Percentiles rank a stretch among this genome's conserved stretches.
phyloP scores from a whole-genome alignment of 2,113 vertebrate species.

The Tachysurus vachellii region DNA sequence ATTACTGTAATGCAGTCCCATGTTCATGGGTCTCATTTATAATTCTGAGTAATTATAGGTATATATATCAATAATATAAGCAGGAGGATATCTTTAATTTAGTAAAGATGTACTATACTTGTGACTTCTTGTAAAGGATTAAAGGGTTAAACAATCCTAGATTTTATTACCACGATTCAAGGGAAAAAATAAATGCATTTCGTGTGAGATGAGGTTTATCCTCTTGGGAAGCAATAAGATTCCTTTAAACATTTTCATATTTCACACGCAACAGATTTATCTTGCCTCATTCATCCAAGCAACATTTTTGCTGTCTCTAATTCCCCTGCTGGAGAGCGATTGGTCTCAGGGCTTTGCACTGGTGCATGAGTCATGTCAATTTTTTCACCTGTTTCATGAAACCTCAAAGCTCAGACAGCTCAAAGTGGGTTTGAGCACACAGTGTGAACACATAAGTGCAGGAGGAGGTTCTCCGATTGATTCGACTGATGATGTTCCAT shows the following conservation, averaged over 20 bases:
- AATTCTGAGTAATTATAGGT: neutral
- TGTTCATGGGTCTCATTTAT: neutral
- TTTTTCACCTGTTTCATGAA: conserved; percentile 26
- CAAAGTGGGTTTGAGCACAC: conserved; percentile 26
- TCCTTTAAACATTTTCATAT: neutral
- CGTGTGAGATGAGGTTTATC: neutral
- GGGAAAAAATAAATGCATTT: neutral
- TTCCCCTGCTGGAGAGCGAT: neutral
- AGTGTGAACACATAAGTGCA: conserved; percentile 10
- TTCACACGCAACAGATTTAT: neutral
- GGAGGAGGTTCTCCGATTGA: neutral
- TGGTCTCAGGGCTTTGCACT: conserved; percentile 40
- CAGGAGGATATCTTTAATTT: neutral
- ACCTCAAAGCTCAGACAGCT: conserved; percentile 27
- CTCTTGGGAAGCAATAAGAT: neutral
- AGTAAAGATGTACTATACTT: neutral
- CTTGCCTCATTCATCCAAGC: neutral
- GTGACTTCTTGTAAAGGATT: neutral
- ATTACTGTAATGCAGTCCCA: neutral
- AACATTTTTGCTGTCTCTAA: neutral
- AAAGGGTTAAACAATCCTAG: neutral
- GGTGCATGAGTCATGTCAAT: conserved; percentile 44
- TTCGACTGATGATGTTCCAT: neutral
- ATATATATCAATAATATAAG: neutral
- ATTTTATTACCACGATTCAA: neutral